Base-by-base conservation (phyloP, 2,797 vertebrate species). In the Taeniopygia guttata region DNA sequence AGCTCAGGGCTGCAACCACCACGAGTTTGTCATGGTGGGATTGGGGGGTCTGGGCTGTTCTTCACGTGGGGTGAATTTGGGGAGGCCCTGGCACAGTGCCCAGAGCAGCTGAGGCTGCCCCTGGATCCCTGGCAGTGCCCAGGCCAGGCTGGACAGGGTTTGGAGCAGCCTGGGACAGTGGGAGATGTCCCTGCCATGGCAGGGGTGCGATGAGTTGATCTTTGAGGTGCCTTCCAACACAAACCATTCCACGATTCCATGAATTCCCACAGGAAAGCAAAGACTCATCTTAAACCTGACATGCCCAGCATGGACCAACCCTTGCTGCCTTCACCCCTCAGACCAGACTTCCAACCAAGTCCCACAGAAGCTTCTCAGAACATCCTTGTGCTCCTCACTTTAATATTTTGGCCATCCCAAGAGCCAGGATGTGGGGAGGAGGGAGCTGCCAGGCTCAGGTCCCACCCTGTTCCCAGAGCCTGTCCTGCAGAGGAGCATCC, bases 21-120 rank as follows among this genome's bases (percentile, higher is more conserved):
- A 3, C 0, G 0, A 3, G 45, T 59, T 34, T 26, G 26, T 17
- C 20, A 1, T 1, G 32, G 26, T 51, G 70, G 27, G 58, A 18
- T 0, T 45, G 45, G 15, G 43, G 34, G 21, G 0, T 5, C 25
- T 42, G 81, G 52, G 18, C 36, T 13, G 26, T 6, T 54, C 56
- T 13, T 55, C 46, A 6, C 3, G 0, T 22, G 32, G 36, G 36
- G 17, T 49, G 38, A 51, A 27, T 45, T 19, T 52, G 32, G 45
- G 18, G 1, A 27, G 22, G 12, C 7, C 27, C 54, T 40, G 59
- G 48, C 58, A 16, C 27, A 52, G 6, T 36, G 11, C 21, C 43
- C 43, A 43, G 38, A 38, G 22, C 0, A 75, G 62, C 70, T 62
- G 56, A 7, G 77, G 18, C 23, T 63, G 80, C 3, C 49, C 42